Conservation (phyloP, 2,888 invertebrate genomes). For the Thereva nobilitata region DNA sequence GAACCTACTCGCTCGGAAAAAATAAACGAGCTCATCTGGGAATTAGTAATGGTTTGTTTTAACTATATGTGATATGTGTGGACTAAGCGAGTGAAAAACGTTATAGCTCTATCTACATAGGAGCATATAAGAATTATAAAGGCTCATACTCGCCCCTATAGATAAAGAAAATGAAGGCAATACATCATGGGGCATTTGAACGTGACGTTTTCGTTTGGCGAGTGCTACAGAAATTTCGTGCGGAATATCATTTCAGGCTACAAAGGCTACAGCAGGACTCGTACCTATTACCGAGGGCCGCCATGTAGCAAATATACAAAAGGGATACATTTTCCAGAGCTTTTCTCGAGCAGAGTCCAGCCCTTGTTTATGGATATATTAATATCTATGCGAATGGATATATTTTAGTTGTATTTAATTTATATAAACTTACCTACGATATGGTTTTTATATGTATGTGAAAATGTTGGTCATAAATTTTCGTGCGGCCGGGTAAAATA, state of each 20-base stretch:
- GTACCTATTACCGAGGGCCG: not conserved
- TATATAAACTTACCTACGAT: conserved; percentile 9
- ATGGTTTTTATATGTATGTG: conserved; percentile 1
- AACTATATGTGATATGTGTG: too few species aligned
- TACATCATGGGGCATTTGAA: conserved; percentile 45
- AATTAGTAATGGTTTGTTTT: too few species aligned
- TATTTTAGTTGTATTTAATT: conserved; percentile 29
- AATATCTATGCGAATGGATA: not conserved
- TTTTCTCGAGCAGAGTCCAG: conserved; percentile 14
- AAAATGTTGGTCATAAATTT: conserved; percentile 51
- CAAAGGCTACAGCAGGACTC: conserved; percentile 3
- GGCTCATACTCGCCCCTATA: conserved; percentile 2
- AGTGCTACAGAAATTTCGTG: conserved; percentile 34
- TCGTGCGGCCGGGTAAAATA: conserved; percentile 57
- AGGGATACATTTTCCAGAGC: conserved; percentile 22
- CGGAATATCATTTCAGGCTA: not conserved
- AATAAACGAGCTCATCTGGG: too few species aligned
- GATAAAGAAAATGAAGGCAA: conserved; percentile 37
- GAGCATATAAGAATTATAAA: too few species aligned
- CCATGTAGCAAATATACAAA: conserved; percentile 19
- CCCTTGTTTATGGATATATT: conserved; percentile 26
- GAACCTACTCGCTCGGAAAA: too few species aligned
- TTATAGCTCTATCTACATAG: too few species aligned
- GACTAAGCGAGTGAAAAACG: too few species aligned
- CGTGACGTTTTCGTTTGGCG: conserved; percentile 44